Base-by-base conservation (phyloP, 2,113 vertebrate species). In the Eupsittula cactorum region DNA sequence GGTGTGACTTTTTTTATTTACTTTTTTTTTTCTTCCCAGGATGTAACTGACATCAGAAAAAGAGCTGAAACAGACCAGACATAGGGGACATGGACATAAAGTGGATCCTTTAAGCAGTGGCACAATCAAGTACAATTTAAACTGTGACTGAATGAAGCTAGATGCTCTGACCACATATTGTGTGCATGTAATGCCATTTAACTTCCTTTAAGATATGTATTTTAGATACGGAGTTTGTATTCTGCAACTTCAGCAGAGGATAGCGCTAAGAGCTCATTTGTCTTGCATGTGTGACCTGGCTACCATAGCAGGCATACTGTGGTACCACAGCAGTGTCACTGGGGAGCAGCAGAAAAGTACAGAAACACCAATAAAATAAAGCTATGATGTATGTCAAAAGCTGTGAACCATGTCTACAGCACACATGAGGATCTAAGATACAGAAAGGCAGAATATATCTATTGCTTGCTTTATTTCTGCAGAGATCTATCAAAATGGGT, bases 281-380 rank as follows among this genome's bases (percentile, higher is more conserved):
- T 28, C 31, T 44, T 73, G 52, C 33, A 23, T 25, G 39, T 31
- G 0, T 52, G 65, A 76, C 20, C 39, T 62, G 81, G 67, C 67
- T 57, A 49, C 68, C 47, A 39, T 10, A 5, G 1, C 27, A 14
- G 1, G 0, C 29, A 4, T 7, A n/a, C 83, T 62, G 8, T 7
- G 35, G 50, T 39, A 64, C 46, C 62, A 73, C 2, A 74, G 82
- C 78, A 50, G 4, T 13, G 67, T 46, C 63, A 41, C 63, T 14
- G 24, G 11, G 33, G 73, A 91, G 50, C 55, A 82, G 57, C 42
- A 86, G 17, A 47, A 90, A 57, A 81, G 19, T 39, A 67, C 2
- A 65, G 59, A 89, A 85, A 82, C 28, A 70, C 24, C 89, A 81
- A 92, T 52, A 57, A 91, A 78, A 71, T 37, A 55, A 90, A 90